A percentile compares a stretch with the other conserved stretches of the same genome.
These are phyloP conservation scores for Tamandua tetradactyla DNA, from an alignment of 2,797 vertebrate species.

Conservation along the genomic window DNA sequence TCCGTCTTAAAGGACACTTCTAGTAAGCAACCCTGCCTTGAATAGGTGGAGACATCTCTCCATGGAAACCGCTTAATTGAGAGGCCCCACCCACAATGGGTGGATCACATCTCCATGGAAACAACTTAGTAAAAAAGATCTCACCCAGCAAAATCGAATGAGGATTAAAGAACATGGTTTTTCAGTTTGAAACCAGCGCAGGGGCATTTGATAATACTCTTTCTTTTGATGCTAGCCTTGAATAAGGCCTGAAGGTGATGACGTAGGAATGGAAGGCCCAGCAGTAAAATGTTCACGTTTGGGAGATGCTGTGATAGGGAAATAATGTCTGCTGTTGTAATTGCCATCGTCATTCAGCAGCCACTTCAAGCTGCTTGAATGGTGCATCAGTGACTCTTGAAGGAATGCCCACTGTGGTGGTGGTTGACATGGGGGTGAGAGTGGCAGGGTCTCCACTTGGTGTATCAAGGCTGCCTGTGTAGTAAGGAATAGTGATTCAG, in stretches of 20 bases:
- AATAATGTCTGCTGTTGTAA: rapidly evolving
- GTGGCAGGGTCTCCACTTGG: neutral
- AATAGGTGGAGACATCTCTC: no score
- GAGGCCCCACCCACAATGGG: no score
- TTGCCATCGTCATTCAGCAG: rapidly evolving
- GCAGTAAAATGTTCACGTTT: neutral
- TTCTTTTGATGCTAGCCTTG: neutral
- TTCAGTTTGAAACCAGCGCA: no score
- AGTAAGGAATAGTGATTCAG: neutral
- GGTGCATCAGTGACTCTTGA: neutral
- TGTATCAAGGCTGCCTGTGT: neutral
- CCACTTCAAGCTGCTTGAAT: neutral
- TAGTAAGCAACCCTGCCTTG: no score
- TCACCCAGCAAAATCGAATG: no score
- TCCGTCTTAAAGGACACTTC: no score
- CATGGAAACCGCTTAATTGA: no score
- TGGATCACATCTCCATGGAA: no score
- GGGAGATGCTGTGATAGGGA: neutral
- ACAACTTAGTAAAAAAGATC: no score
- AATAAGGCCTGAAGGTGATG: neutral
- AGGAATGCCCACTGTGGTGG: neutral
- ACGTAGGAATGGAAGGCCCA: no score
- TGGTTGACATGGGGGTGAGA: rapidly evolving
- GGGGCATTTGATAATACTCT: neutral
- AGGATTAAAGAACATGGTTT: no score